Evolutionary conservation across 2,888 invertebrate genomes (phyloP).

Genomic region (Crocallis elinguaria): DNA sequence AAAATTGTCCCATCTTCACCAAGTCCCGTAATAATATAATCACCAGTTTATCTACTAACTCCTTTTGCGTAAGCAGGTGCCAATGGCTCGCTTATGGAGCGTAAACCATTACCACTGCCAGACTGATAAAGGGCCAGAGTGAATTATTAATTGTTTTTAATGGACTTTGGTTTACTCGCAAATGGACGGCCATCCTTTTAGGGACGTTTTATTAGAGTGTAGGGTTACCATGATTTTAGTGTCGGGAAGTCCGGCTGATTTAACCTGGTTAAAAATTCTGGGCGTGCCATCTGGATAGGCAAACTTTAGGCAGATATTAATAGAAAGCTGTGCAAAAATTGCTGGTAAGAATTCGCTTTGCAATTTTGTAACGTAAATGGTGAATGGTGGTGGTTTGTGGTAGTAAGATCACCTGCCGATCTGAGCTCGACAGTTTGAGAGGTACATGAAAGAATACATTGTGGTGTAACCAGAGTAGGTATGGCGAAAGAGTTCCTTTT

Average conservation of each 20-base stretch:
- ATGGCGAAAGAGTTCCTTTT: no score
- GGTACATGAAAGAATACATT: no score
- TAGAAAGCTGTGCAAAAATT: no score
- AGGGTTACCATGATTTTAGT: conserved; percentile 11
- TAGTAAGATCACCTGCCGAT: no score
- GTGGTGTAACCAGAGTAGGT: no score
- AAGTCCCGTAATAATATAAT: no score
- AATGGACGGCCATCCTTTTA: conserved; percentile 31
- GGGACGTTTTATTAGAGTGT: conserved; percentile 21
- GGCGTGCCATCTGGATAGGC: no score
- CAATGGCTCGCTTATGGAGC: background rate
- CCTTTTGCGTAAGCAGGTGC: background rate
- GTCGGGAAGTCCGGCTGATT: background rate
- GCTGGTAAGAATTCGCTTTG: no score
- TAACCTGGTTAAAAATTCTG: background rate
- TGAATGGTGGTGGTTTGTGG: no score
- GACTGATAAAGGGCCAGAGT: conserved; percentile 44
- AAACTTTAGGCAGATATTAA: background rate
- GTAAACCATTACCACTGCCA: conserved; percentile 32
- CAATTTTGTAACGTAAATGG: no score
- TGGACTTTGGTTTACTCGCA: conserved; percentile 39
- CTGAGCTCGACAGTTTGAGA: no score
- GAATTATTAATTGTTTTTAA: conserved; percentile 56
- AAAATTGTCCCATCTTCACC: no score
- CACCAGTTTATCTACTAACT: background rate